These are phyloP conservation scores for Pyrrhopygopsis socrates DNA, from an alignment of 2,888 invertebrate species.

Conservation along the genomic window DNA sequence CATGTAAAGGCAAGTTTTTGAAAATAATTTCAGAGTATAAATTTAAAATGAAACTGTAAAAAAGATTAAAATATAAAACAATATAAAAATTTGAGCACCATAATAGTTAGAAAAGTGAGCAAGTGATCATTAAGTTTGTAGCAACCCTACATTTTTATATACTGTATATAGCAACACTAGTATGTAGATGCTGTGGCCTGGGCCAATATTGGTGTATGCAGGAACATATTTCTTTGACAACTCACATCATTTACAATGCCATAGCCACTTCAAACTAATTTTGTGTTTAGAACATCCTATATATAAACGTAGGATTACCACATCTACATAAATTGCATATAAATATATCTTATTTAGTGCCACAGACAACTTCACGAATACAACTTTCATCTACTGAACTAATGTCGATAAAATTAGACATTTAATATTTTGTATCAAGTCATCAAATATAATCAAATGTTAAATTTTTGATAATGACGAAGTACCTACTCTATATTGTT, in stretches of 20 bases:
- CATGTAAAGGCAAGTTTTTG: slow-evolving; percentile 53
- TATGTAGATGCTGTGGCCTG: no score
- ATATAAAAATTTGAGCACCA: slow-evolving; percentile 89
- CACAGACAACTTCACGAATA: background rate
- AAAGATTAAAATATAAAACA: slow-evolving; percentile 78
- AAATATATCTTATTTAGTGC: slow-evolving; percentile 41
- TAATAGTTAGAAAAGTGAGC: slow-evolving; percentile 89
- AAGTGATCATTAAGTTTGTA: slow-evolving; percentile 69
- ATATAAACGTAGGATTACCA: no score
- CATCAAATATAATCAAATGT: background rate
- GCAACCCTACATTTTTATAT: no score
- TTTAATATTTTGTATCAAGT: background rate
- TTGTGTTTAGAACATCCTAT: no score
- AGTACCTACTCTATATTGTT: background rate
- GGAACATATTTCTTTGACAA: no score
- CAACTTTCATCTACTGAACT: background rate
- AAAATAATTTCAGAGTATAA: slow-evolving; percentile 29
- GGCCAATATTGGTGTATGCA: no score
- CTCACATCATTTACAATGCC: no score
- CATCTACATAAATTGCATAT: slow-evolving; percentile 66
- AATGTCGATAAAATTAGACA: background rate
- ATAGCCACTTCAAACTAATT: no score
- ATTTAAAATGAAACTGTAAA: background rate
- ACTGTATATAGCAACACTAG: no score
- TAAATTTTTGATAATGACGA: background rate